These are phyloP conservation scores for Coenonympha glycerion DNA, from an alignment of 2,888 invertebrate species.

Conservation along the genomic window DNA sequence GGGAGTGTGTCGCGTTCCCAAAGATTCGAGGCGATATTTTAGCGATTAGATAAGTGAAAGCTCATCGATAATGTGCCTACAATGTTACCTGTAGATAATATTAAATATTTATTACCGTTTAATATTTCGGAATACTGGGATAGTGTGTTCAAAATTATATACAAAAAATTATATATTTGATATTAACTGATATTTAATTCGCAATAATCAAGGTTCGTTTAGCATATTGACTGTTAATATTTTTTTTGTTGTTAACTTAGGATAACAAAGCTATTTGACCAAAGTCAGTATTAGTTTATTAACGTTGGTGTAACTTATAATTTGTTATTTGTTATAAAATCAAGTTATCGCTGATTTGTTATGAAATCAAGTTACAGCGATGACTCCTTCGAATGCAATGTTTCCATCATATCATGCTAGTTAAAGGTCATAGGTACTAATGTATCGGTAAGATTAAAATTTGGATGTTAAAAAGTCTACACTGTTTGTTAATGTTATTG, in stretches of 20 bases:
- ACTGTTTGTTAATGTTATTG: conserved; percentile 76
- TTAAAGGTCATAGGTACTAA: conserved; percentile 55
- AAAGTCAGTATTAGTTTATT: conserved; percentile 75
- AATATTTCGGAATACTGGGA: conserved; percentile 52
- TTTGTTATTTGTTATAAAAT: conserved; percentile 58
- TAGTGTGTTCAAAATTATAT: conserved; percentile 70
- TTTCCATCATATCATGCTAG: conserved; percentile 63
- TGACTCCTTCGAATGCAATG: conserved; percentile 52
- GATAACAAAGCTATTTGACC: conserved; percentile 76
- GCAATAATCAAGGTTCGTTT: conserved; percentile 65
- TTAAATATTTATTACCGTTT: conserved; percentile 52
- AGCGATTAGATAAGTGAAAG: conserved; percentile 52
- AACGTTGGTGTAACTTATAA: conserved; percentile 51
- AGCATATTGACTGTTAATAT: conserved; percentile 73
- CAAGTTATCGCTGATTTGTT: conserved; percentile 64
- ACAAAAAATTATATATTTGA: conserved; percentile 52
- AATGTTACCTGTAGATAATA: conserved; percentile 73
- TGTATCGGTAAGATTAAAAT: conserved; percentile 50
- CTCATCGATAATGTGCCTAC: conserved; percentile 73
- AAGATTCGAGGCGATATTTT: conserved; percentile 21
- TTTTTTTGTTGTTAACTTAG: conserved; percentile 67
- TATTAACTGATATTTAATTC: conserved; percentile 69
- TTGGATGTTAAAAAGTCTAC: conserved; percentile 57
- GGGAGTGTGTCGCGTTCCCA: conserved; percentile 7
- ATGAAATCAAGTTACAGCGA: conserved; percentile 52